These are phyloP conservation scores for Pantherophis vulpinus DNA, from an alignment of 2,797 vertebrate species.

Conservation along the genomic window DNA sequence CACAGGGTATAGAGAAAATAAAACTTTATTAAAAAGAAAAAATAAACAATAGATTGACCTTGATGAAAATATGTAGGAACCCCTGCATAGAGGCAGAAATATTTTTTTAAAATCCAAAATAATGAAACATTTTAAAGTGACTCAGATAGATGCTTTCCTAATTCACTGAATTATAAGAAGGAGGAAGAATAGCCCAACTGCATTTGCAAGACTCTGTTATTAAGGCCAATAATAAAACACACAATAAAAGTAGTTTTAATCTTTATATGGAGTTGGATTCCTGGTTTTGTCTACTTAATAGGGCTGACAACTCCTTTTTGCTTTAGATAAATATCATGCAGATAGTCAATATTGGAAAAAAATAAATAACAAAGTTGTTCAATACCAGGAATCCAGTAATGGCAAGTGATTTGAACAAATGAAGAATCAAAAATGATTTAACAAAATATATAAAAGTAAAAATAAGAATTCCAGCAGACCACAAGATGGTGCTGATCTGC, in stretches of 20 bases:
- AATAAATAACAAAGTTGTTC: neutral
- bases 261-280: neutral
- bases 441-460: neutral
- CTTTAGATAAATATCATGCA: neutral
- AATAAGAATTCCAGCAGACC: neutral
- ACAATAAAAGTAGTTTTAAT: neutral
- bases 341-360: neutral
- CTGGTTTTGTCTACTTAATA: neutral
- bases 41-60: neutral
- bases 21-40: neutral
- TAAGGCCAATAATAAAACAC: neutral
- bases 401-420: neutral
- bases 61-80: neutral
- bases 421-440: neutral
- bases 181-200: neutral
- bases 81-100: neutral
- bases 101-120: neutral
- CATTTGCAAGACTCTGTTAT: neutral
- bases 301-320: neutral
- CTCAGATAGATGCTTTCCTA: neutral
- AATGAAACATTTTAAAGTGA: neutral
- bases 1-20: neutral
- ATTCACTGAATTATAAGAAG: neutral
- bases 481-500: neutral
- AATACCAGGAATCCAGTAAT: neutral